Evolutionary conservation across 2,888 invertebrate species (phyloP), one percentile per base, ranked within the genome.

Genomic region (Ypsolopha scabrella): DNA sequence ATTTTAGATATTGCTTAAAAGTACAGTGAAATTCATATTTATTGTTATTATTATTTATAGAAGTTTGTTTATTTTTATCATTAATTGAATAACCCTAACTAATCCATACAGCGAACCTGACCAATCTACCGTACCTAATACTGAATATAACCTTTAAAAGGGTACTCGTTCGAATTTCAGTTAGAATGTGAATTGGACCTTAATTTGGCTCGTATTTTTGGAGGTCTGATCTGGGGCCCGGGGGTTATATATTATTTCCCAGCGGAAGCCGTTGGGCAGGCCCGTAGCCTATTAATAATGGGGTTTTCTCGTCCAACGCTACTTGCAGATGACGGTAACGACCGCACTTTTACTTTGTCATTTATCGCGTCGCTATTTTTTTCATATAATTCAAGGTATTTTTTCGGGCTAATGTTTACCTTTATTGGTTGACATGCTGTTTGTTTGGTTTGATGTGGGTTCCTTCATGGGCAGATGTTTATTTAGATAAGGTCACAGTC

Each of bases 301-400:
- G 71, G 62, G 67, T 70, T 24, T 75, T 74, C 74, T 75, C 76
- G 73, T 69, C 74, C 68, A 65, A 65, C 65, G 63, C 64, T 72
- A 68, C 70, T 70, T 79, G 80, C 73, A 68, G 70, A 72, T 80
- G 81, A 80, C 82, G 80, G 77, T 80, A 77, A 80, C 77, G 79
- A 78, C 73, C 76, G 69, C 70, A 75, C 71, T 75, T 75, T 71
- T 70, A 72, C 69, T 65, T 62, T 67, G 67, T 71, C 75, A 70
- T 74, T 74, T 75, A 74, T 77, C 65, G 68, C 65, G 63, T 69
- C 61, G 59, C 55, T 58, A 53, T 65, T 66, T 66, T n/a, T 67
- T 67, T 45, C 34, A 34, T 67, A 65, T 68, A 65, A 63, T 66
- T 67, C 63, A 65, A 68, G 69, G 68, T 61, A 62, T 51, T 43